phyloP scores from a whole-genome alignment of 2,113 vertebrate species.

The Cyprinodon brontotheroides region DNA sequence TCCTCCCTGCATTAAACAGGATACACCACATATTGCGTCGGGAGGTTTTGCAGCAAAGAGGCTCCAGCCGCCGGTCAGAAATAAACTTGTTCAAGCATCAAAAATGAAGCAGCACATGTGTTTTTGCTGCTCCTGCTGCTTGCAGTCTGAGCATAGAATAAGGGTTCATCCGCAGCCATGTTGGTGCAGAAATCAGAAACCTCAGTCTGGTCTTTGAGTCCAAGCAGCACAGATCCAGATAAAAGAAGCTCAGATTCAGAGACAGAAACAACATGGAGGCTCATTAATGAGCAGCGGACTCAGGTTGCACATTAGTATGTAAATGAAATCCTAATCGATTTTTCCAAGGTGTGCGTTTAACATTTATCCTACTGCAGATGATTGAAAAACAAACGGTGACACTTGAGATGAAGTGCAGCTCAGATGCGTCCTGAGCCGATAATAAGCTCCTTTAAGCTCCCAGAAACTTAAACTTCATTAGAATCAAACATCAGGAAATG shows the following conservation, averaged over 20 bases:
- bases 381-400: slow-evolving; percentile 54
- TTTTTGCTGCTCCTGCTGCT: too few species aligned
- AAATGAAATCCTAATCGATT: slow-evolving; percentile 67
- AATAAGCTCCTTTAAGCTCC: slow-evolving; percentile 31
- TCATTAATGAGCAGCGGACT: slow-evolving; percentile 26
- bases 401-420: slow-evolving; percentile 45
- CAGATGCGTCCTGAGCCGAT: slow-evolving; percentile 26
- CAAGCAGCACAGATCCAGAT: slow-evolving; percentile 13
- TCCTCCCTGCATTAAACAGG: too few species aligned
- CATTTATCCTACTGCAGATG: slow-evolving; percentile 36
- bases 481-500: slow-evolving; percentile 37
- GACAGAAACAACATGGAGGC: slow-evolving; percentile 17
- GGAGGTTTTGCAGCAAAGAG: too few species aligned
- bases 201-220: background rate
- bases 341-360: slow-evolving; percentile 48
- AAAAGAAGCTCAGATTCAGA: slow-evolving; percentile 16
- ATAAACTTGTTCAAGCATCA: too few species aligned
- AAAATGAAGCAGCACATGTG: too few species aligned
- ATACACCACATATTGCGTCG: too few species aligned
- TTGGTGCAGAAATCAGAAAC: too few species aligned
- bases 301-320: slow-evolving; percentile 57
- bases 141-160: too few species aligned
- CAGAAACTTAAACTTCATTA: slow-evolving; percentile 18
- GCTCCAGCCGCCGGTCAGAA: too few species aligned
- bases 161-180: too few species aligned